Conservation (phyloP, 2,797 vertebrate species). For the Peromyscus aztecus region DNA sequence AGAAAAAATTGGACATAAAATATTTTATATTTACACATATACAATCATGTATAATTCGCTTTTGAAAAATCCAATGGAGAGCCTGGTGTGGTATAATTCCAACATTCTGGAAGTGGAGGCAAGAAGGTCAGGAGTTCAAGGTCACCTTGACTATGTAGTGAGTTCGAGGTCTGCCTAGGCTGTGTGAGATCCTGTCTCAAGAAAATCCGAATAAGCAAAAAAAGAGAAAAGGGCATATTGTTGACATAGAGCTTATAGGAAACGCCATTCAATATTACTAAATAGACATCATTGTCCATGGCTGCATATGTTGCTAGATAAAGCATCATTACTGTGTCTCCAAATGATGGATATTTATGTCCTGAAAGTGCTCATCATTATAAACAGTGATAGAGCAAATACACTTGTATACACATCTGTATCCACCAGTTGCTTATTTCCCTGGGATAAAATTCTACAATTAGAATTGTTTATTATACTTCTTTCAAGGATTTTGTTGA, state of each 20-base stretch:
- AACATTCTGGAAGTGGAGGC: too few species aligned
- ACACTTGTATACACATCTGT: background rate
- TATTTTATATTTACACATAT: background rate
- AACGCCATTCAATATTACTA: background rate
- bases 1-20: conserved; percentile 5
- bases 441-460: conserved; percentile 46
- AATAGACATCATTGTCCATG: background rate
- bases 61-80: background rate
- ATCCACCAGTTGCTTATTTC: conserved; percentile 5
- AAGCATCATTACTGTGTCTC: conserved; percentile 9
- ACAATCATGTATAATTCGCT: background rate
- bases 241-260: conserved; percentile 17
- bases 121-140: background rate
- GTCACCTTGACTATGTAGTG: background rate
- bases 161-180: background rate
- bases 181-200: background rate
- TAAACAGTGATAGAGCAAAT: background rate
- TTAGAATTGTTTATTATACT: background rate
- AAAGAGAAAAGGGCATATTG: background rate
- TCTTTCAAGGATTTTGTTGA: background rate
- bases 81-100: background rate
- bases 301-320: conserved; percentile 37
- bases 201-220: background rate
- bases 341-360: background rate
- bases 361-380: background rate